These are phyloP conservation scores for Bergia sp. DNA, from an alignment of 92 coral and sea anemone species.

Conservation along the genomic window DNA sequence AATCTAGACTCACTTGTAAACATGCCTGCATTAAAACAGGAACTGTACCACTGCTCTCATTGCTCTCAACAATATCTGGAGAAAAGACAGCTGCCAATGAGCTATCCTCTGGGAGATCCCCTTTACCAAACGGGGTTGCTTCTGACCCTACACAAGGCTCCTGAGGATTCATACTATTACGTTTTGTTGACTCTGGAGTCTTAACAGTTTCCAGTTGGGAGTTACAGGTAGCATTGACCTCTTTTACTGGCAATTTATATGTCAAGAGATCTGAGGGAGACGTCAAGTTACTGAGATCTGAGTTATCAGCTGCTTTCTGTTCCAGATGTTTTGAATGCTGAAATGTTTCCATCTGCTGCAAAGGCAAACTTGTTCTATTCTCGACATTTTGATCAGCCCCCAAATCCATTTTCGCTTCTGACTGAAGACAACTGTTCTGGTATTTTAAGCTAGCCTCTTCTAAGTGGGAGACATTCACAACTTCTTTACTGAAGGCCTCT, in stretches of 20 bases:
- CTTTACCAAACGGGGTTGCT: slow-evolving; percentile 84
- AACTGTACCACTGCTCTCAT: slow-evolving; percentile 13
- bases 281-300: background rate
- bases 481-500: background rate
- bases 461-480: background rate
- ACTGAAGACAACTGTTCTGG: background rate
- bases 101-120: slow-evolving; percentile 51
- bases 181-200: slow-evolving; percentile 10
- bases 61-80: background rate
- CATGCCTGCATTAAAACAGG: slow-evolving; percentile 82
- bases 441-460: background rate
- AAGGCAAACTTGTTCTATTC: background rate
- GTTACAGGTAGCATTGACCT: background rate
- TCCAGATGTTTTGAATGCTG: background rate
- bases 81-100: slow-evolving; percentile 30
- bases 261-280: background rate
- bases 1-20: slow-evolving; percentile 60
- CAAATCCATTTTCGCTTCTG: background rate
- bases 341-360: background rate
- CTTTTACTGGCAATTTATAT: background rate
- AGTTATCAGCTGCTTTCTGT: background rate
- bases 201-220: background rate
- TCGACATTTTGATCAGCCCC: background rate
- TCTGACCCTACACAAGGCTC: slow-evolving; percentile 73
- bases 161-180: slow-evolving; percentile 1